Base-by-base conservation (phyloP, 2,888 invertebrate species). In the Nomada flava region DNA sequence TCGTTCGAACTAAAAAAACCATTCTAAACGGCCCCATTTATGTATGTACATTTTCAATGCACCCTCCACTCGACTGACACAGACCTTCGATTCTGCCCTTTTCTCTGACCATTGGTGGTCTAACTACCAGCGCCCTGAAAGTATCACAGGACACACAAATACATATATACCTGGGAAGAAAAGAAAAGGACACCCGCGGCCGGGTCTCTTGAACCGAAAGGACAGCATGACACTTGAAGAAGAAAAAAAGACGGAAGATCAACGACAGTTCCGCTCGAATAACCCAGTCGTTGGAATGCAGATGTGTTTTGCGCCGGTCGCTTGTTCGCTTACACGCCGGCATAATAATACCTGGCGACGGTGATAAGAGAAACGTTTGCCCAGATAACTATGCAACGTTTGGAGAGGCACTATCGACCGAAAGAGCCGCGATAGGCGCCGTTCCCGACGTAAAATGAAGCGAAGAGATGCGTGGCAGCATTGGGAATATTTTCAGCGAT, bases 341-440 rank as follows among this genome's bases (percentile, higher is more conserved):
- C 85, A 84, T 84, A 88, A 84, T 84, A 88, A 90, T 89, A 89
- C 88, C 88, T 86, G 82, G 79, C 80, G 60, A 85, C 84, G 75
- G 71, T 90, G 90, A 91, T 91, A 91, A 90, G 86, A 69, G 77
- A 72, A 82, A 71, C 83, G 84, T 87, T 89, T 89, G 84, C 86
- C 76, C 76, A 89, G 91, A 90, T 91, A 91, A 89, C 86, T 83
- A 78, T 82, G 87, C 82, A 79, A 88, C 80, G 70, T 76, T 79
- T 71, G 67, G 75, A 74, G 73, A 76, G 62, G 55, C 77, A 29
- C 71, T 82, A 75, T 88, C 80, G 71, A 78, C 65, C 68, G 64
- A 87, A 88, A 81, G 63, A 52, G 29, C 3, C 29, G 36, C 55
- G 71, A 72, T 67, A 70, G 52, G 52, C 53, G 64, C 29, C 20